Conservation (phyloP, 2,888 invertebrate species). For the Hydroisotoma schaefferi region DNA sequence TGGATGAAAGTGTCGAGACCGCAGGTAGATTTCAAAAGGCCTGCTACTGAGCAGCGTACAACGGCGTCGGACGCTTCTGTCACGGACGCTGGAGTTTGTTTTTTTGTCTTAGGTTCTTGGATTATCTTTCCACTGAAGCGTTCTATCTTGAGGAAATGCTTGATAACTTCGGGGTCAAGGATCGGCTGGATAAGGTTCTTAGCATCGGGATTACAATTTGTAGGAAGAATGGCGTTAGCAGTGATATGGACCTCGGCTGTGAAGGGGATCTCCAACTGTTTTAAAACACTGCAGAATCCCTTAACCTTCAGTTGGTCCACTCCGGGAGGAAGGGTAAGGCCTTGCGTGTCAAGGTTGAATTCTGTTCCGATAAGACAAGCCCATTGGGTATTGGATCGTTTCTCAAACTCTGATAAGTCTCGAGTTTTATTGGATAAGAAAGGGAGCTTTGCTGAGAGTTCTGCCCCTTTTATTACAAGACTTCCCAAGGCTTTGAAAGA, state of each 20-base stretch:
- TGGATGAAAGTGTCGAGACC: conserved; percentile 29
- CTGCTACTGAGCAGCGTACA: conserved; percentile 19
- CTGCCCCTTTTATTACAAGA: too few species aligned
- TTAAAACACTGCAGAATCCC: conserved; percentile 25
- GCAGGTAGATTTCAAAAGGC: conserved; percentile 22
- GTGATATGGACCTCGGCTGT: conserved; percentile 19
- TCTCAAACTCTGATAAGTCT: conserved; percentile 10
- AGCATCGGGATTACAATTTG: conserved; percentile 13
- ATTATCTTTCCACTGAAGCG: conserved; percentile 31
- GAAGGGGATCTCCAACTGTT: conserved; percentile 33
- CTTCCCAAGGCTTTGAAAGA: conserved; percentile 32
- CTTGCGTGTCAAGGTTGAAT: conserved; percentile 12
- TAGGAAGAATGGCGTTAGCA: conserved; percentile 16
- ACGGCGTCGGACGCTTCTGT: conserved; percentile 1
- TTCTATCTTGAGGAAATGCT: conserved; percentile 31
- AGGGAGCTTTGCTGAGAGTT: neutral
- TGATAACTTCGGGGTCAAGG: conserved; percentile 14
- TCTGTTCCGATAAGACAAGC: conserved; percentile 1
- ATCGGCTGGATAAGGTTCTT: conserved; percentile 15
- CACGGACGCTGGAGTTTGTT: too few species aligned
- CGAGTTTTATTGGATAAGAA: neutral
- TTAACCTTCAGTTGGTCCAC: conserved; percentile 5
- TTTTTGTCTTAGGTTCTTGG: neutral
- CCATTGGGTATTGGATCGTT: conserved; percentile 29
- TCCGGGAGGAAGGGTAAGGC: conserved; percentile 6